These are phyloP conservation scores for Caenorhabditis afra DNA, from an alignment of 2,888 invertebrate species.

Conservation along the genomic window DNA sequence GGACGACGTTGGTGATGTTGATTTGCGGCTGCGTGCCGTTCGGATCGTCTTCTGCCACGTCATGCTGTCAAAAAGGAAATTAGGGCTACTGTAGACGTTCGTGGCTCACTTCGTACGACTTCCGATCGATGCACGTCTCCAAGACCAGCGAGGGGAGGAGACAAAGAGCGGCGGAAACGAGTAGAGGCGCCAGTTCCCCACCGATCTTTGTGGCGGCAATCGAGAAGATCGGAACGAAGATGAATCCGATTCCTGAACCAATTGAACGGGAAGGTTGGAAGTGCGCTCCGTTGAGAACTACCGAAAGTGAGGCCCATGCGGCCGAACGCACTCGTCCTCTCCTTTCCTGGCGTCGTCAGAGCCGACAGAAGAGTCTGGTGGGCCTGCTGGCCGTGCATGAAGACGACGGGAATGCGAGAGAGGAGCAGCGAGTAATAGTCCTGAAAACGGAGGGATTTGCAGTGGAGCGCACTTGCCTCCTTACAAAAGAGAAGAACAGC, in stretches of 20 bases:
- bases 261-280: too few relatives aligned
- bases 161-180: constrained; percentile 59
- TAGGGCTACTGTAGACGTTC: too few relatives aligned
- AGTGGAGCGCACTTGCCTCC: neutral
- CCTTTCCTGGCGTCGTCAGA: constrained; percentile 71
- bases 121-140: constrained; percentile 56
- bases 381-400: constrained; percentile 76
- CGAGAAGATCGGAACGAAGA: constrained; percentile 48
- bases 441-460: constrained; percentile 48
- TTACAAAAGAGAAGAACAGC: constrained; percentile 66
- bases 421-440: constrained; percentile 65
- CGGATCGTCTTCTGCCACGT: constrained; percentile 43
- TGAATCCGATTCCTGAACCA: constrained; percentile 41
- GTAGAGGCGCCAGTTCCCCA: constrained; percentile 47
- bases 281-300: constrained; percentile 2
- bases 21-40: constrained; percentile 27
- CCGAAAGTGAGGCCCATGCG: constrained; percentile 75
- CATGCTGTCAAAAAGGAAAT: constrained; percentile 14
- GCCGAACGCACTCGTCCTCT: constrained; percentile 74
- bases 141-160: constrained; percentile 60
- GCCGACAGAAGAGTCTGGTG: constrained; percentile 75
- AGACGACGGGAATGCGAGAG: constrained; percentile 67
- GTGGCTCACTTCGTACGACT: constrained; percentile 53
- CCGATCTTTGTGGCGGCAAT: constrained; percentile 51
- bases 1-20: constrained; percentile 55